Evolutionary conservation across 37 sponge, comb jelly and placozoan genomes (phyloP), one percentile per base, ranked within the genome.

Genomic region (Spongilla lacustris): DNA sequence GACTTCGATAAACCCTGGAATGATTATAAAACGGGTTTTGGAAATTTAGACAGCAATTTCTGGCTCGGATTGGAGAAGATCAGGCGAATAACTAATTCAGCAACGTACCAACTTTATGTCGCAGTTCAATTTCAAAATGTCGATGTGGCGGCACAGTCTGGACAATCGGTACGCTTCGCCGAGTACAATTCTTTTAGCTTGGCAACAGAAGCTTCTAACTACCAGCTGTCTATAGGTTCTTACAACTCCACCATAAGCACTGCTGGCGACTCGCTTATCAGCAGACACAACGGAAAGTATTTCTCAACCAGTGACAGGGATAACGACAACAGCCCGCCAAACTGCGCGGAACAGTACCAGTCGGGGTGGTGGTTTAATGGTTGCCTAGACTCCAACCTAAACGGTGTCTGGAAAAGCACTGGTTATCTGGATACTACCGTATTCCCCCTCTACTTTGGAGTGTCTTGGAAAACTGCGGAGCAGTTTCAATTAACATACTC

Each of bases 11-110:
- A 81, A 37, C 24, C 24, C 2, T 92, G 78, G 77, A 32, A 30
- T 19, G 49, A 68, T 14, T 92, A 92, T 73, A 73, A 81, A 67
- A 80, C 76, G 36, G 92, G 92, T 21, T 92, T 92, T 76, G 92
- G 92, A 35, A 77, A 85, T 25, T 69, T 82, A 32, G 27, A 30
- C 33, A 78, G 81, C 30, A 88, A 92, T 67, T 92, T 80, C 71
- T 92, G 88, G 88, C 74, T 92, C 21, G 92, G 92, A 4, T 67
- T 92, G 36, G 92, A 92, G 36, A 88, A 92, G 32, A 84, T 92
- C 13, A 28, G 76, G 14, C 32, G 75, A 49, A 74, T 92, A 25
- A 90, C 90, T 30, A 66, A 73, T 11, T 38, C 36, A 5, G 30
- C 25, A 17, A 48, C 83, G 21, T 84, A 78, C 38, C 35, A 80